Evolutionary conservation across 2,888 invertebrate genomes (phyloP).

Genomic region (Thelaira solivaga): DNA sequence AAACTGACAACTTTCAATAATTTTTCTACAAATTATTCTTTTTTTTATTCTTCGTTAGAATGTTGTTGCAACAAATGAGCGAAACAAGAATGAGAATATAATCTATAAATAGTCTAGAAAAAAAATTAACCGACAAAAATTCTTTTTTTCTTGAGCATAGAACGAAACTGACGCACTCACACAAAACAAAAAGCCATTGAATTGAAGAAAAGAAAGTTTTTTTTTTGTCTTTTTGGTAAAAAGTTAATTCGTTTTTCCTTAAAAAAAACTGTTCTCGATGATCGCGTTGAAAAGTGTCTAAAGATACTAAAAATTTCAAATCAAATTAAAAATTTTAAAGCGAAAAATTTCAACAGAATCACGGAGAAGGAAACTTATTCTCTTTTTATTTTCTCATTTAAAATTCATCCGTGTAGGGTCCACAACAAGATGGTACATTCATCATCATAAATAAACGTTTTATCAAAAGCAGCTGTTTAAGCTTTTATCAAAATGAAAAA

Average conservation of each 20-base stretch:
- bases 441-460: too few species aligned
- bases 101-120: conserved; percentile 50
- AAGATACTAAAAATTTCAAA: conserved; percentile 66
- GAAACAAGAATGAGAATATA: conserved; percentile 34
- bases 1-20: too few species aligned
- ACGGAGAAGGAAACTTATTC: not conserved
- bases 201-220: not conserved
- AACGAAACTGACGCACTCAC: not conserved
- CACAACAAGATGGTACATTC: not conserved
- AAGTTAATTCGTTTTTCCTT: not conserved
- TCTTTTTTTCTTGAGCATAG: conserved; percentile 29
- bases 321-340: not conserved
- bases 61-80: too few species aligned
- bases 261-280: conserved; percentile 40
- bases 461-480: too few species aligned
- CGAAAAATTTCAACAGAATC: conserved; percentile 12
- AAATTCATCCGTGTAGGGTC: conserved; percentile 11
- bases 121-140: conserved; percentile 20
- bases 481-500: too few species aligned
- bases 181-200: not conserved
- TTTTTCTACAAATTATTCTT: too few species aligned
- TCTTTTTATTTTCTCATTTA: conserved; percentile 25
- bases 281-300: conserved; percentile 63
- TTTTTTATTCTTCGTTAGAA: too few species aligned
- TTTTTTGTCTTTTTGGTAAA: not conserved